A percentile compares a stretch with the other conserved stretches of the same genome.
These are phyloP conservation scores for Camponotus floridanus DNA, from an alignment of 1,140 invertebrate genomes.

Conservation along the genomic window DNA sequence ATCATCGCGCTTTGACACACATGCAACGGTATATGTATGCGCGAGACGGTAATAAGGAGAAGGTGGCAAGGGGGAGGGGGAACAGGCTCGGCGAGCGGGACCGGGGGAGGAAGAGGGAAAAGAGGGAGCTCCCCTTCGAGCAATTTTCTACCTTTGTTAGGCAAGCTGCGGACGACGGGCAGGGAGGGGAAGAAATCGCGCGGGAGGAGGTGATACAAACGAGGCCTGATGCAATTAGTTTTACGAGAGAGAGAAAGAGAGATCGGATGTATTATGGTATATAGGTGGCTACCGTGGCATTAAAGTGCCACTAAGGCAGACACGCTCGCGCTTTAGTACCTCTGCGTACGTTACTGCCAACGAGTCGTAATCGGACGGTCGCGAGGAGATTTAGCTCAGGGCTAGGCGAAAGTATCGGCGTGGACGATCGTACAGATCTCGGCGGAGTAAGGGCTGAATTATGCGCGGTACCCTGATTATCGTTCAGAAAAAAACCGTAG, in stretches of 20 bases:
- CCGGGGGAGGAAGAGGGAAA: background rate
- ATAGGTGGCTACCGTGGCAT: constrained; percentile 76
- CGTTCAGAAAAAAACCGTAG: constrained; percentile 30
- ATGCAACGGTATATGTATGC: constrained; percentile 62
- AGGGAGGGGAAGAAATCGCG: constrained; percentile 64
- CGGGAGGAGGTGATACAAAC: constrained; percentile 78
- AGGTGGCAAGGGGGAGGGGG: constrained; percentile 37
- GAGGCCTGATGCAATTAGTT: constrained; percentile 84
- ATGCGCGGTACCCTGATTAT: constrained; percentile 56
- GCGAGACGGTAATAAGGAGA: constrained; percentile 38
- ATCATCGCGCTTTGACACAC: constrained; percentile 32
- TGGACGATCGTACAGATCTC: constrained; percentile 80
- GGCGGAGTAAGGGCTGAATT: constrained; percentile 69
- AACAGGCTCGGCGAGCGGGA: background rate
- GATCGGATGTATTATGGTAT: constrained; percentile 74
- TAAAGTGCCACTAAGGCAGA: constrained; percentile 79
- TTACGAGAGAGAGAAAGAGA: constrained; percentile 75
- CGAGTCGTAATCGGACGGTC: constrained; percentile 71
- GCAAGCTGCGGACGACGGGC: constrained; percentile 69
- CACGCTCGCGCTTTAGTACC: constrained; percentile 77
- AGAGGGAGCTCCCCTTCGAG: constrained; percentile 46
- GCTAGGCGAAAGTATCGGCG: constrained; percentile 80
- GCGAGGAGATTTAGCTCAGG: constrained; percentile 77
- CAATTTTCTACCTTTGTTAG: constrained; percentile 81
- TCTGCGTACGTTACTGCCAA: constrained; percentile 59